These are phyloP conservation scores for Crambe crambe DNA, from an alignment of 37 sponge, comb jelly and placozoan genomes.

Conservation along the genomic window DNA sequence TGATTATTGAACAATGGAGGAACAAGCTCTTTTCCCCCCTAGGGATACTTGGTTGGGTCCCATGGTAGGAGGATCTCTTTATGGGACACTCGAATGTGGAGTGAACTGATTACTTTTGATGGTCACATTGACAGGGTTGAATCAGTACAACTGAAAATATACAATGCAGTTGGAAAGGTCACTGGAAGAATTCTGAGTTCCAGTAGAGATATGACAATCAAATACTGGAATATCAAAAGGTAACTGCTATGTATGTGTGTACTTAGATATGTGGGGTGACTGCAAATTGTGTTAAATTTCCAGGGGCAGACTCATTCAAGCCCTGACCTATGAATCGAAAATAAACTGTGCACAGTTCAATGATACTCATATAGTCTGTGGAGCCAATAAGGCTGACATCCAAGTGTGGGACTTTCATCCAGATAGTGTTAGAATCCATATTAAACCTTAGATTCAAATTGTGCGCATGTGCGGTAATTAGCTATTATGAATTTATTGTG, in stretches of 20 bases:
- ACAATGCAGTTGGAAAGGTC: neutral
- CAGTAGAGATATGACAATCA: slow-evolving; percentile 54
- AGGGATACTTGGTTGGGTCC: slow-evolving; percentile 39
- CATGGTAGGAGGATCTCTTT: slow-evolving; percentile 28
- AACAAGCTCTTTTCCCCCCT: neutral
- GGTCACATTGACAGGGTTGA: slow-evolving; percentile 77
- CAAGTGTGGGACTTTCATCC: slow-evolving; percentile 66
- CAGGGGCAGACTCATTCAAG: no score
- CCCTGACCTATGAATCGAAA: no score
- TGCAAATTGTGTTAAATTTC: no score
- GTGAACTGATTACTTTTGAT: slow-evolving; percentile 19
- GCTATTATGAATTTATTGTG: neutral
- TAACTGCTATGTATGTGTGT: neutral
- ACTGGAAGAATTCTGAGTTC: slow-evolving; percentile 34
- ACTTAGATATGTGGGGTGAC: neutral
- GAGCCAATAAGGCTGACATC: slow-evolving; percentile 22
- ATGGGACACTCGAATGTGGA: slow-evolving; percentile 22
- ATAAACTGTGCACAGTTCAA: slow-evolving; percentile 35
- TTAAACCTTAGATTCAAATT: neutral
- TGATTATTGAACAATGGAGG: neutral
- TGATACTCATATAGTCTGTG: slow-evolving; percentile 29
- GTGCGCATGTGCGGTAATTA: neutral
- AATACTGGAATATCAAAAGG: slow-evolving; percentile 64
- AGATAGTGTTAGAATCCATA: slow-evolving; percentile 10
- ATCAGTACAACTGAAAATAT: slow-evolving; percentile 37